Percentiles rank a stretch among this genome's conserved stretches.
Conservation (phyloP, 2,797 vertebrate species). For the Gobio occitaniae region DNA sequence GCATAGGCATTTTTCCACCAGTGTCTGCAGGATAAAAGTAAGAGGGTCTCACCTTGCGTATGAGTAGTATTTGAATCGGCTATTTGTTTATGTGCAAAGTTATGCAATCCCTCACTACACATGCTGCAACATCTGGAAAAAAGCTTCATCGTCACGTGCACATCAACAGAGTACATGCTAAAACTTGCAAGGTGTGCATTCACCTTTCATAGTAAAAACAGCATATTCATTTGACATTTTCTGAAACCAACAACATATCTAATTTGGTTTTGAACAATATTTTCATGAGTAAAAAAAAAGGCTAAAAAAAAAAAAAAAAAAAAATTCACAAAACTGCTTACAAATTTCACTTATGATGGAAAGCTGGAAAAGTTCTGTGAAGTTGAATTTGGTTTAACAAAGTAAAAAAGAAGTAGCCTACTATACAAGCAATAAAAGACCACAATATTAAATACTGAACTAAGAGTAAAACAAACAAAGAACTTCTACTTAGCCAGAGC, state of each 20-base stretch:
- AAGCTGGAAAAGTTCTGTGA: not conserved
- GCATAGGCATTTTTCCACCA: not conserved
- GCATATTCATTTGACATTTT: not conserved
- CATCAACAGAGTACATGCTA: not conserved
- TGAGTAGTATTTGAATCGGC: not conserved
- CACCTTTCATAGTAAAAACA: not conserved
- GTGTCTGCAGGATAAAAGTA: not conserved
- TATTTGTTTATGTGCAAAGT: not conserved
- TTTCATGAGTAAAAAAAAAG: not conserved
- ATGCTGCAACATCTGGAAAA: conserved; percentile 9
- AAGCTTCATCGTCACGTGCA: not conserved
- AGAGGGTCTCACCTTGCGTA: not conserved
- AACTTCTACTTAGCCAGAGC: not conserved
- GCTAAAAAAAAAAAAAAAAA: not conserved
- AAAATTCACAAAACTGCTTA: not conserved
- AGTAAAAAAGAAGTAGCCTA: not conserved
- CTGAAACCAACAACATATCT: not conserved
- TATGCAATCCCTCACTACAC: not conserved
- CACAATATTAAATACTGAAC: not conserved
- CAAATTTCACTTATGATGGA: not conserved
- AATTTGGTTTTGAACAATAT: not conserved
- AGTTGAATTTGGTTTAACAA: not conserved
- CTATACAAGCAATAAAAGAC: not conserved
- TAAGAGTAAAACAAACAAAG: not conserved
- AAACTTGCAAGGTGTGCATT: not conserved